Evolutionary conservation across 2,888 invertebrate genomes (phyloP), one percentile per base, ranked within the genome.

Genomic region (Chrysolina haemoptera): DNA sequence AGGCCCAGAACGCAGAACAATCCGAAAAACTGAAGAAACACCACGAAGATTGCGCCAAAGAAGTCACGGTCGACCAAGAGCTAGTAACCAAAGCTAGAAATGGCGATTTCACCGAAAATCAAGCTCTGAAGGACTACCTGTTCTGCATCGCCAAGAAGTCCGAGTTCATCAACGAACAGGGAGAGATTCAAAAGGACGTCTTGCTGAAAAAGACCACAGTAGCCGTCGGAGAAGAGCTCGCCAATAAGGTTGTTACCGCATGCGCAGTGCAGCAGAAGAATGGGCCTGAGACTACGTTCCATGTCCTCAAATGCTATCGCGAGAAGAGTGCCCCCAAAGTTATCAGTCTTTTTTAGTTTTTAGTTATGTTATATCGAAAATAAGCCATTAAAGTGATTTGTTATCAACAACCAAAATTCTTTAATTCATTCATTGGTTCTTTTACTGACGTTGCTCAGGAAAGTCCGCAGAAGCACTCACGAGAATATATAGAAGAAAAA

Each of bases 251-350:
- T 41, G 75, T 81, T 62, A 74, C 76, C 9, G 75, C 79, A 22
- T 84, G 83, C 62, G 80, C 79, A n/a, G 48, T 79, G 9, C 68
- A 79, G 71, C 78, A 83, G 64, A 62, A 35, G 14, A 77, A 75
- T 14, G 77, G 77, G 9, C 71, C 75, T 59, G 68, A 80, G 40
- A 81, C 82, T 22, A 81, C 82, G 5, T 80, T 78, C 66, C 79
- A 82, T 22, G 76, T 81, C 10, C 75, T 82, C 69, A 82, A 83
- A 75, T 85, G 85, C 62, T 77, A 80, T 63, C 76, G 77, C 22
- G 78, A 78, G 43, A 80, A 81, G 53, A 75, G 76, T 4, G 53
- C 53, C 12, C 53, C 53, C 12, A 53, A 53, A 5, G 27, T 11
- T 59, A 14, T 59, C 35, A 59, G 35, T 27, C 1, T 59, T 1